Conservation (phyloP, 2,113 vertebrate genomes). For the Miniopterus natalensis region DNA sequence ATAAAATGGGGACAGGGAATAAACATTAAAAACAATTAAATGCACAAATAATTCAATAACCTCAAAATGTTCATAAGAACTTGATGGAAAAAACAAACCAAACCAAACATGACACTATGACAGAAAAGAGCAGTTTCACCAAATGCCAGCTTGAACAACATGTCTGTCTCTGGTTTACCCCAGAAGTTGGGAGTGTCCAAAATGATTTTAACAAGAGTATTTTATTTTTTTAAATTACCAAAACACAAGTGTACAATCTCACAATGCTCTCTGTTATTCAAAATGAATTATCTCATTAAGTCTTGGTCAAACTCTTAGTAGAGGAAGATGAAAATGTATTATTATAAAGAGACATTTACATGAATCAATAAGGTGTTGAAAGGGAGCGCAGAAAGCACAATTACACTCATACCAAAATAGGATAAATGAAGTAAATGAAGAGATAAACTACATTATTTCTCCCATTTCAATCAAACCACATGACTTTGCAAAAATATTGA, state of each 20-base stretch:
- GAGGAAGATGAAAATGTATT: not conserved
- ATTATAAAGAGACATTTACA: not conserved
- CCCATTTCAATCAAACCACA: not conserved
- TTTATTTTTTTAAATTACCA: not conserved
- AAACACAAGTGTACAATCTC: conserved; percentile 11
- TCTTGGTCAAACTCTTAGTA: conserved; percentile 21
- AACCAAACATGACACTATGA: not conserved
- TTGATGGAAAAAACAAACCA: not conserved
- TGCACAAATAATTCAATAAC: not conserved
- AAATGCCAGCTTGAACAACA: not conserved
- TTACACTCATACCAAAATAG: not conserved
- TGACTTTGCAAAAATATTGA: not conserved
- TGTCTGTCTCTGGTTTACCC: not conserved
- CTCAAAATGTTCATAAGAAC: not conserved
- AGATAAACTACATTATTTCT: not conserved
- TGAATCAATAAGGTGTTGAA: conserved; percentile 20
- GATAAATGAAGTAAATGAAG: not conserved
- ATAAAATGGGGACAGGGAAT: not conserved
- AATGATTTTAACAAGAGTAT: not conserved
- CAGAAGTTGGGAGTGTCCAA: not conserved
- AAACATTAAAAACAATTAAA: not conserved
- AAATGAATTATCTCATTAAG: conserved; percentile 22
- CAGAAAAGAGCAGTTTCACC: not conserved
- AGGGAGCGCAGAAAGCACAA: not conserved
- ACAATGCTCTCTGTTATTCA: not conserved